These are phyloP conservation scores for Oithona nana DNA, from an alignment of 2,888 invertebrate genomes.

Conservation along the genomic window DNA sequence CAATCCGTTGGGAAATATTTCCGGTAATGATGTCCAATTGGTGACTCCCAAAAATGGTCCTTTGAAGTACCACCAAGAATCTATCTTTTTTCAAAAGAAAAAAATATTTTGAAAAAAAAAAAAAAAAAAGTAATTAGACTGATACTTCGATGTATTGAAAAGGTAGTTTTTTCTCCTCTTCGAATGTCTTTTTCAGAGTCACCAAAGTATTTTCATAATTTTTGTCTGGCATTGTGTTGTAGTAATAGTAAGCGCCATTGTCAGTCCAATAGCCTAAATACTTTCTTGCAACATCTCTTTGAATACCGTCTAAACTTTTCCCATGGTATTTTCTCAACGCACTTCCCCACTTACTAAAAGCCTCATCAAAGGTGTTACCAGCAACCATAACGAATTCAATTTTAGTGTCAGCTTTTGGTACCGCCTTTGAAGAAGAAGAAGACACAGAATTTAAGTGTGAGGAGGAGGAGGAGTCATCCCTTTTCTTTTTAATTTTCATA, in stretches of 20 bases:
- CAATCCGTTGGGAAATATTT: conserved; percentile 18
- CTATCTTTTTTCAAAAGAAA: too few relatives aligned
- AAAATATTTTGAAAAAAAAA: too few relatives aligned
- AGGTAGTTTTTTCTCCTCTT: not conserved
- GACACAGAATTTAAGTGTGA: too few relatives aligned
- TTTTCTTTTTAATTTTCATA: too few relatives aligned
- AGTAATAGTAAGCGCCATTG: conserved; percentile 20
- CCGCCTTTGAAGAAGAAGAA: not conserved
- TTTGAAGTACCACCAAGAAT: conserved; percentile 20
- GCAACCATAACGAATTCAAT: not conserved
- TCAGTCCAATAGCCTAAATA: conserved; percentile 19
- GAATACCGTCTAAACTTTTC: not conserved
- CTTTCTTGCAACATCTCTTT: not conserved
- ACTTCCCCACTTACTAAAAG: conserved; percentile 1
- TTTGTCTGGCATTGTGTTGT: conserved; percentile 16
- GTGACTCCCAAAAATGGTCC: conserved; percentile 18
- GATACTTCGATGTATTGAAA: not conserved
- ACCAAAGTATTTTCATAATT: conserved; percentile 18
- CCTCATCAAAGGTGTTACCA: not conserved
- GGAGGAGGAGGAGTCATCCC: too few relatives aligned
- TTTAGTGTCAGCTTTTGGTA: not conserved
- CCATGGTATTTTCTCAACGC: not conserved
- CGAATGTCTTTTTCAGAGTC: conserved; percentile 12
- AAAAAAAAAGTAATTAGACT: too few relatives aligned
- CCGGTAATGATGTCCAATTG: conserved; percentile 18